These are phyloP conservation scores for Scaptomyza polygonia DNA, from an alignment of 2,888 invertebrate genomes.

Conservation along the genomic window DNA sequence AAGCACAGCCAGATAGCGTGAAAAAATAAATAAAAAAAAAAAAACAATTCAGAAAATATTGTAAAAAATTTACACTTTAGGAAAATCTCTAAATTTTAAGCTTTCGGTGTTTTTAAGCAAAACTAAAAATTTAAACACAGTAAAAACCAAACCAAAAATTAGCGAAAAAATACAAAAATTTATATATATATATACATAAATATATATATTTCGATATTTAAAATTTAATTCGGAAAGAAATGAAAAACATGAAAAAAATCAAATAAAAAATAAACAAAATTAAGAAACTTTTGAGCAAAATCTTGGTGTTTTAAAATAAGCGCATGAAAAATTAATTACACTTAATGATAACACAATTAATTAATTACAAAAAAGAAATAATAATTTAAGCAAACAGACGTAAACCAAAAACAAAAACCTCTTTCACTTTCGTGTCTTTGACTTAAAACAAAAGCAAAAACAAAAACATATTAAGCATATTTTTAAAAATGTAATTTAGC, in stretches of 20 bases:
- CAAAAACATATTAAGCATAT: constrained; percentile 68
- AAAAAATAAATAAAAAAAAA: constrained; percentile 22
- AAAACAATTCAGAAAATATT: constrained; percentile 49
- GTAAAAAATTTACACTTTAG: constrained; percentile 78
- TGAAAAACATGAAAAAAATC: constrained; percentile 34
- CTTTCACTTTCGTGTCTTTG: constrained; percentile 85
- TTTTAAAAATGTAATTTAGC: constrained; percentile 79
- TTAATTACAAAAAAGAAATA: constrained; percentile 54
- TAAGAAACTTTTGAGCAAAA: constrained; percentile 76
- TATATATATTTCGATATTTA: constrained; percentile 78
- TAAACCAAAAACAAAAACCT: constrained; percentile 81
- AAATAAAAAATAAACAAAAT: constrained; percentile 51
- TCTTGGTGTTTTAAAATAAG: constrained; percentile 82
- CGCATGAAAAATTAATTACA: constrained; percentile 67
- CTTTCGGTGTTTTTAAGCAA: constrained; percentile 84
- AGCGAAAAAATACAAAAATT: constrained; percentile 58
- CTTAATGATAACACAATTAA: constrained; percentile 68
- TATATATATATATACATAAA: constrained; percentile 49
- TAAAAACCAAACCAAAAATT: constrained; percentile 66
- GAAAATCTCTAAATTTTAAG: constrained; percentile 83
- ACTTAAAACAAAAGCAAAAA: constrained; percentile 76
- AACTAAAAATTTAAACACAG: constrained; percentile 45
- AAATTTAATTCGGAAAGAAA: constrained; percentile 67
- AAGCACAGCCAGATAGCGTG: constrained; percentile 45
- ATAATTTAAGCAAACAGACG: constrained; percentile 68